Percentiles rank a stretch among this genome's conserved stretches.
These are phyloP conservation scores for Prunella strophiata DNA, from an alignment of 2,797 vertebrate genomes.

Conservation along the genomic window DNA sequence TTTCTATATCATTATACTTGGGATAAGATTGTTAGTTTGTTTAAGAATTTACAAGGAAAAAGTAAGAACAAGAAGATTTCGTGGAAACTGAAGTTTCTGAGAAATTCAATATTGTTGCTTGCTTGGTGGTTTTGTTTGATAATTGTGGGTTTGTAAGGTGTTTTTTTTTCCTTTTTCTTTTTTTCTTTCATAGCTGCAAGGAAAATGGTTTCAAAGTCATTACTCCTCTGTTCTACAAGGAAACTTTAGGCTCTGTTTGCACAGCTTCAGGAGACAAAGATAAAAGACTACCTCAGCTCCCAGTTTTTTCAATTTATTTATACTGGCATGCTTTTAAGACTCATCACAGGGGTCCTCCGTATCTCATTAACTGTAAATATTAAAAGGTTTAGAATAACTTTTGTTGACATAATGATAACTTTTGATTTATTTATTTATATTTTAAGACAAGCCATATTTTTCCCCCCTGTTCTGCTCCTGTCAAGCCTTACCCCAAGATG, in stretches of 20 bases:
- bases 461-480: not conserved
- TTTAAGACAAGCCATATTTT: not conserved
- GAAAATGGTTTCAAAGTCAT: not conserved
- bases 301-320: not conserved
- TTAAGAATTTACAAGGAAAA: conserved; percentile 53
- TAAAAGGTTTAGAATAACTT: not conserved
- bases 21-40: conserved; percentile 32
- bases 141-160: not conserved
- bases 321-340: not conserved
- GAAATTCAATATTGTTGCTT: not conserved
- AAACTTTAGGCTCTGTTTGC: not conserved
- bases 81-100: not conserved
- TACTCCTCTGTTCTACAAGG: not conserved
- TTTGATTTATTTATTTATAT: not conserved
- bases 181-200: not conserved
- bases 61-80: conserved; percentile 19
- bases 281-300: not conserved
- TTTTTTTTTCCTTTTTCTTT: not conserved
- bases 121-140: not conserved
- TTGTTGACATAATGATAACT: not conserved
- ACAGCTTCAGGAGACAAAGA: not conserved
- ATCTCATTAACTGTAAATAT: not conserved
- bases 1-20: conserved; percentile 12
- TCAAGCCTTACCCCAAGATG: not conserved
- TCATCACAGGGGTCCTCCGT: not conserved